Conservation (phyloP, 2,113 vertebrate genomes). For the Catharus bicknelli region DNA sequence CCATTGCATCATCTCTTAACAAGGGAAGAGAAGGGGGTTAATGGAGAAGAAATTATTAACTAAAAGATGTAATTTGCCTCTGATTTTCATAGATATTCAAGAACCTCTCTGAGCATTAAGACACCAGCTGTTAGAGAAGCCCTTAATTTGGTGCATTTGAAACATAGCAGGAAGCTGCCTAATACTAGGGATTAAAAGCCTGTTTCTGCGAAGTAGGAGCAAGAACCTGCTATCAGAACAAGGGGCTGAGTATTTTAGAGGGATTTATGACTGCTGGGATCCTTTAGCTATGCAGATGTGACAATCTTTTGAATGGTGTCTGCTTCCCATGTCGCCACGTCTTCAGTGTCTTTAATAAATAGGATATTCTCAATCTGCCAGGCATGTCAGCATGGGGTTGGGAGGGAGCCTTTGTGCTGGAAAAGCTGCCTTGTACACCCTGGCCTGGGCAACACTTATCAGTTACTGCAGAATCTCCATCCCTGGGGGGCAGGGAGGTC, state of each 20-base stretch:
- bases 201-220: constrained; percentile 49
- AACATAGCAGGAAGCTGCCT: constrained; percentile 52
- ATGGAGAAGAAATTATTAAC: constrained; percentile 66
- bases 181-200: constrained; percentile 55
- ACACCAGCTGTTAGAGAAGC: constrained; percentile 63
- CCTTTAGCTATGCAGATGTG: constrained; percentile 60
- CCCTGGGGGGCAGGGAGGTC: not conserved
- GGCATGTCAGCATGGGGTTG: not conserved
- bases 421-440: not conserved
- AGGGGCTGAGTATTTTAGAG: constrained; percentile 66
- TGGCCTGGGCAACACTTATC: not conserved
- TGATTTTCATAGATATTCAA: constrained; percentile 63
- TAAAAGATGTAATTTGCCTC: constrained; percentile 67
- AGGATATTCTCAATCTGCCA: constrained; percentile 28
- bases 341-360: constrained; percentile 54
- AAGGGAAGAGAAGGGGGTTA: constrained; percentile 53
- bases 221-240: constrained; percentile 58
- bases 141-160: constrained; percentile 63
- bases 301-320: constrained; percentile 57
- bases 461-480: not conserved
- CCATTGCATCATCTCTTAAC: constrained; percentile 62
- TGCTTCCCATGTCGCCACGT: constrained; percentile 27
- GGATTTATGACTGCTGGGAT: constrained; percentile 62
- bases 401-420: not conserved
- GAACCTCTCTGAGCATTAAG: constrained; percentile 54